These are phyloP conservation scores for Aldrovandia affinis DNA, from an alignment of 2,797 vertebrate species.

Conservation along the genomic window DNA sequence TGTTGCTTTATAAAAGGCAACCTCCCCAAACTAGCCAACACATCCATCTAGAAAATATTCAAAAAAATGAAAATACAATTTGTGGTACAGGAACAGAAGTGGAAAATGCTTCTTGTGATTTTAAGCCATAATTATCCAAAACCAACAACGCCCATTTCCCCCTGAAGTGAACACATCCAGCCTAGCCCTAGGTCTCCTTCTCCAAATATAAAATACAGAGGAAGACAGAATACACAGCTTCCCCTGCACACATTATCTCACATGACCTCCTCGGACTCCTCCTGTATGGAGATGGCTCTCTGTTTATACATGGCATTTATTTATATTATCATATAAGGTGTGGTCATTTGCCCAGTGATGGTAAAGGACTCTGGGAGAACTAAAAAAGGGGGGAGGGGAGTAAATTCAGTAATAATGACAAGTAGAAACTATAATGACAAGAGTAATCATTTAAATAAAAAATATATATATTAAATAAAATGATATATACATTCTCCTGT, in stretches of 20 bases:
- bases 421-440: not conserved
- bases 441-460: not conserved
- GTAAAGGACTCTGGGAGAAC: not conserved
- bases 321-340: not conserved
- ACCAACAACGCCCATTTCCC: not conserved
- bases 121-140: not conserved
- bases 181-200: not conserved
- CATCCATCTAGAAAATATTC: no score
- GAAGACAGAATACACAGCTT: not conserved
- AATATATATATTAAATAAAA: not conserved
- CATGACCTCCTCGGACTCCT: not conserved
- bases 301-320: not conserved
- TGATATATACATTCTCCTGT: not conserved
- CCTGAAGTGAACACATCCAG: not conserved
- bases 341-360: not conserved
- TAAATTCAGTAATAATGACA: not conserved
- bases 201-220: not conserved
- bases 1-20: no score
- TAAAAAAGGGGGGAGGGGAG: no score
- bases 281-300: not conserved
- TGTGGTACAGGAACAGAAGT: no score
- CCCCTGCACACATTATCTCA: not conserved
- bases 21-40: no score
- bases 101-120: no score
- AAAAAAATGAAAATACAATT: no score